phyloP scores from a whole-genome alignment of 2,888 invertebrate genomes.

The Galerucella calmariensis region DNA sequence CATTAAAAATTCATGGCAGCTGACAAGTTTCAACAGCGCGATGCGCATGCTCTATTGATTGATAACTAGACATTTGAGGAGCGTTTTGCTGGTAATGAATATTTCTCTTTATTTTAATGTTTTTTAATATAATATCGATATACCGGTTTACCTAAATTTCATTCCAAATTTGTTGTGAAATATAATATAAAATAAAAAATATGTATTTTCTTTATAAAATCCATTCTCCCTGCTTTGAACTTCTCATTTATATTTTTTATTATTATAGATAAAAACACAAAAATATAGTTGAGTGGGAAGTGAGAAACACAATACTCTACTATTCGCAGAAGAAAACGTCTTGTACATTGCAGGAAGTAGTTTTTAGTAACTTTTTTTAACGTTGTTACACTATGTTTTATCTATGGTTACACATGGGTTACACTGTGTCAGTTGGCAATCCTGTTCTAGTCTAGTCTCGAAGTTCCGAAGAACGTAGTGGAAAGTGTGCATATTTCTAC shows the following conservation, averaged over 20 bases:
- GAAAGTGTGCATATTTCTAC: slow-evolving; percentile 46
- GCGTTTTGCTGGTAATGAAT: neutral
- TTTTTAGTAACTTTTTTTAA: slow-evolving; percentile 2
- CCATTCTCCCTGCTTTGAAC: too few relatives aligned
- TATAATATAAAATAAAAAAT: neutral
- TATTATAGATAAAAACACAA: too few relatives aligned
- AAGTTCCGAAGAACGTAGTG: slow-evolving; percentile 36
- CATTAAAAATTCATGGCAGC: slow-evolving; percentile 12
- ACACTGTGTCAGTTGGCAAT: slow-evolving; percentile 3
- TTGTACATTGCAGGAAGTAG: neutral
- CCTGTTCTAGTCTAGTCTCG: slow-evolving; percentile 10
- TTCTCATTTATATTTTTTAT: too few relatives aligned
- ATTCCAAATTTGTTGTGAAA: neutral
- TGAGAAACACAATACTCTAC: neutral
- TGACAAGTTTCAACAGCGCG: neutral
- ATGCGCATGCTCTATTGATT: slow-evolving; percentile 3
- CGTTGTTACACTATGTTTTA: neutral
- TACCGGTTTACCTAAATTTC: neutral
- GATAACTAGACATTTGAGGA: neutral
- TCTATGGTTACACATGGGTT: neutral
- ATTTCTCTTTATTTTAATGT: neutral
- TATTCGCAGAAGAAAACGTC: neutral
- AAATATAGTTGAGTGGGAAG: too few relatives aligned
- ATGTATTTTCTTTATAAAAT: too few relatives aligned
- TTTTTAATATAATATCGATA: too few relatives aligned